Conservation (phyloP, 1,140 invertebrate species). For the Drosophila simulans region DNA sequence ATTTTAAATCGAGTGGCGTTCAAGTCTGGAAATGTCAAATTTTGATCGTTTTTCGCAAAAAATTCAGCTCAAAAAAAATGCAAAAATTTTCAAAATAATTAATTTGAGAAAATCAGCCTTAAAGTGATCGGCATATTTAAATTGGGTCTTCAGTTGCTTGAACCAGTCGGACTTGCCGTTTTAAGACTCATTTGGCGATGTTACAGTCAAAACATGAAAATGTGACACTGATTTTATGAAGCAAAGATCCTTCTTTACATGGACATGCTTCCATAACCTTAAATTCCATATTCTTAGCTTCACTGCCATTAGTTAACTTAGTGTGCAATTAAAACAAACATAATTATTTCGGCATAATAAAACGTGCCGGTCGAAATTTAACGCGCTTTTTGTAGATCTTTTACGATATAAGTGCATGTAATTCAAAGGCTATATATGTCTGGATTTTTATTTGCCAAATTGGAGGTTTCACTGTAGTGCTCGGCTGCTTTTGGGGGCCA, state of each 20-base stretch:
- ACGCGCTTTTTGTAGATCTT: slow-evolving; percentile 1
- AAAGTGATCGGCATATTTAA: too few relatives aligned
- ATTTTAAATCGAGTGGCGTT: not conserved
- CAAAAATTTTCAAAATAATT: not conserved
- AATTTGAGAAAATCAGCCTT: too few relatives aligned
- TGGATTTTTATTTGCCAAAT: slow-evolving; percentile 1
- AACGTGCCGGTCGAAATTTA: not conserved
- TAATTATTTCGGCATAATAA: not conserved
- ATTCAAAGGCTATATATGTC: slow-evolving; percentile 1
- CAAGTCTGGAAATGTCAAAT: not conserved
- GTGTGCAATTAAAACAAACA: not conserved
- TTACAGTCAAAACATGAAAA: too few relatives aligned
- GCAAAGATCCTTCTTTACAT: too few relatives aligned
- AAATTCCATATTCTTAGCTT: too few relatives aligned
- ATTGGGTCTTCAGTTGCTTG: too few relatives aligned
- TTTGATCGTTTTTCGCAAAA: not conserved
- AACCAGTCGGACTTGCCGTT: too few relatives aligned
- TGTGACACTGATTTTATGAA: too few relatives aligned
- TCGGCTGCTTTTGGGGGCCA: slow-evolving; percentile 17
- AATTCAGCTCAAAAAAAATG: not conserved
- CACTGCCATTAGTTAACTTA: too few relatives aligned
- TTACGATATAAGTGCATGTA: slow-evolving; percentile 9
- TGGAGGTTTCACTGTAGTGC: slow-evolving; percentile 22
- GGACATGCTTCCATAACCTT: too few relatives aligned
- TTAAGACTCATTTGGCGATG: too few relatives aligned